A percentile compares a stretch with the other conserved stretches of the same genome.
Evolutionary conservation across 1,140 invertebrate species (phyloP).

Genomic region (Atopsyche davidsoni): DNA sequence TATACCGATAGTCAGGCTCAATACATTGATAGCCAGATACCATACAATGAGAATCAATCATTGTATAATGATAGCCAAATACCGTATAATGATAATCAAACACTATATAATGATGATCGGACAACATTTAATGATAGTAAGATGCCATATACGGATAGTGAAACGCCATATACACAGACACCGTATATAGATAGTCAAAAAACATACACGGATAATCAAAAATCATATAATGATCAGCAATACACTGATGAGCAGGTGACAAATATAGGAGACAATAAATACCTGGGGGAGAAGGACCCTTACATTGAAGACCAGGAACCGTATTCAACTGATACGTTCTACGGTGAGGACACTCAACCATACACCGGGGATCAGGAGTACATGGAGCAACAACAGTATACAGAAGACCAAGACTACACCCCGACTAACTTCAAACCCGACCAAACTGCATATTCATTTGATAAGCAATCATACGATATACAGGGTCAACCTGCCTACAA

Average conservation of each 20-base stretch:
- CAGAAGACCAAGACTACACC: slow-evolving; percentile 17
- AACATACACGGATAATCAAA: slow-evolving; percentile 11
- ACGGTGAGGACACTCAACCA: slow-evolving; percentile 22
- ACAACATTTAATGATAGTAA: too few species aligned
- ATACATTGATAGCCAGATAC: not conserved
- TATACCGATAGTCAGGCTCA: too few species aligned
- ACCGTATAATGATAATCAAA: too few species aligned
- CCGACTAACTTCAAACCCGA: too few species aligned
- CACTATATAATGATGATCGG: too few species aligned
- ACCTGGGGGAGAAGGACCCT: slow-evolving; percentile 22
- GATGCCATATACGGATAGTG: too few species aligned
- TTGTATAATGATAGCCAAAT: slow-evolving; percentile 1
- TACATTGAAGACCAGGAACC: slow-evolving; percentile 22
- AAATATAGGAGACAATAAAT: slow-evolving; percentile 10
- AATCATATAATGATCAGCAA: slow-evolving; percentile 12
- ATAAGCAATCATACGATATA: slow-evolving; percentile 16
- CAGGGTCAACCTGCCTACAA: slow-evolving; percentile 18
- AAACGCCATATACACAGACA: too few species aligned
- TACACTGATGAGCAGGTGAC: slow-evolving; percentile 6
- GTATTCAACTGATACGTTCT: slow-evolving; percentile 25
- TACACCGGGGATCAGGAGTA: slow-evolving; percentile 21
- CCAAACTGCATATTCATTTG: slow-evolving; percentile 21
- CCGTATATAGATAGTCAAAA: slow-evolving; percentile 16
- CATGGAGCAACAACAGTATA: slow-evolving; percentile 18
- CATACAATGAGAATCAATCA: slow-evolving; percentile 4